Conservation (phyloP, 2,888 invertebrate genomes). For the Tupiocoris notatus region DNA sequence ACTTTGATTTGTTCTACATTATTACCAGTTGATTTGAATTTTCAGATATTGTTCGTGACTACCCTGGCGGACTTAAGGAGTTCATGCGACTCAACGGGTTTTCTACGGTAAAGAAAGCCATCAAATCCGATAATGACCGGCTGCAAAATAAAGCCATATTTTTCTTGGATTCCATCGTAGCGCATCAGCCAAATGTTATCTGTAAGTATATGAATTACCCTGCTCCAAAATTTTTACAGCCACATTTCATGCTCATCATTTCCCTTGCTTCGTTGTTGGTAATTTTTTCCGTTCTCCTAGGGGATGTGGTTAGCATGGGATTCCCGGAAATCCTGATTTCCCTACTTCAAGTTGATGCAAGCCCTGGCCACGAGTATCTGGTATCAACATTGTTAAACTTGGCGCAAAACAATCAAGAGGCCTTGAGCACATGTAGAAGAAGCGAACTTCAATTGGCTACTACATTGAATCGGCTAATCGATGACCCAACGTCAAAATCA, state of each 20-base stretch:
- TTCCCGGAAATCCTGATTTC: slow-evolving; percentile 49
- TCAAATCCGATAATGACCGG: slow-evolving; percentile 61
- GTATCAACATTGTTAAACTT: slow-evolving; percentile 57
- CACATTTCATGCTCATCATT: background rate
- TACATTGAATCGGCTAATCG: slow-evolving; percentile 54
- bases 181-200: slow-evolving; percentile 58
- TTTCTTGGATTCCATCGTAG: slow-evolving; percentile 64
- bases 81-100: slow-evolving; percentile 68
- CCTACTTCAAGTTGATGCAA: slow-evolving; percentile 49
- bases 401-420: slow-evolving; percentile 55
- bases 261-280: no score
- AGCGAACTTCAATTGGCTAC: slow-evolving; percentile 55
- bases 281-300: slow-evolving; percentile 43
- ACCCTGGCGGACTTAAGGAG: slow-evolving; percentile 60
- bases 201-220: slow-evolving; percentile 55
- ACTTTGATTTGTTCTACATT: slow-evolving; percentile 5
- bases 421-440: slow-evolving; percentile 55
- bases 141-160: slow-evolving; percentile 72
- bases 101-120: slow-evolving; percentile 61
- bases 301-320: slow-evolving; percentile 49
- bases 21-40: slow-evolving; percentile 43
- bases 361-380: slow-evolving; percentile 57
- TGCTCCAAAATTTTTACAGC: no score
- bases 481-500: slow-evolving; percentile 54
- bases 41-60: slow-evolving; percentile 67